Conservation (phyloP, 2,888 invertebrate genomes). For the Drosophila melanosoma region DNA sequence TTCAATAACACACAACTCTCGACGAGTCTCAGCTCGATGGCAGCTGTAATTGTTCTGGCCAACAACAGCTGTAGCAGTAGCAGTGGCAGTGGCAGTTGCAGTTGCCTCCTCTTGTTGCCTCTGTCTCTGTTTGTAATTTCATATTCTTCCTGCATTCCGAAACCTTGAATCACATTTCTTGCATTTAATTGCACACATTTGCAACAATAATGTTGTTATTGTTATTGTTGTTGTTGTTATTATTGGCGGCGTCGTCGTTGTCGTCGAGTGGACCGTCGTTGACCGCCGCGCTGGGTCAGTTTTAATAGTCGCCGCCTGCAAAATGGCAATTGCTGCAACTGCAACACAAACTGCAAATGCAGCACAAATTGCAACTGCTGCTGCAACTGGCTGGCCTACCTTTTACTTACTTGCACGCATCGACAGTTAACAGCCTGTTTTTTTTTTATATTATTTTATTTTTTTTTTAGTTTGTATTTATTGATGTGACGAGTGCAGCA, state of each 20-base stretch:
- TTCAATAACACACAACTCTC: constrained; percentile 65
- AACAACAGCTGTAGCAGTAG: constrained; percentile 22
- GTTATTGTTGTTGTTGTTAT: constrained; percentile 24
- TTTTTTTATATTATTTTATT: constrained; percentile 6
- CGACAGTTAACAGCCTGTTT: constrained; percentile 47
- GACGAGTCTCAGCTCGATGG: constrained; percentile 32
- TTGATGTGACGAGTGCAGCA: constrained; percentile 39
- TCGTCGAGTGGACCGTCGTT: constrained; percentile 68
- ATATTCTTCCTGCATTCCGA: constrained; percentile 85
- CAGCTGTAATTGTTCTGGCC: constrained; percentile 63
- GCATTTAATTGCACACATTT: constrained; percentile 75
- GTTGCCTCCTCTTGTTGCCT: constrained; percentile 19
- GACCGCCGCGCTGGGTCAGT: constrained; percentile 79
- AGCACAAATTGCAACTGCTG: constrained; percentile 17
- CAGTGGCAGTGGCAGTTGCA: constrained; percentile 3
- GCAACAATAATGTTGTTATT: constrained; percentile 26
- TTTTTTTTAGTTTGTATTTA: constrained; percentile 54
- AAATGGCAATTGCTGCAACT: constrained; percentile 11
- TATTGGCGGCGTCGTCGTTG: constrained; percentile 47
- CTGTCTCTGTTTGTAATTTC: constrained; percentile 70
- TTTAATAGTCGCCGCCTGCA: constrained; percentile 59
- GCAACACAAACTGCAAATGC: too few relatives aligned
- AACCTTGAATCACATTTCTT: constrained; percentile 85
- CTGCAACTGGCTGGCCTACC: constrained; percentile 77
- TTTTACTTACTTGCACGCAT: constrained; percentile 76